phyloP scores from a whole-genome alignment of 2,113 vertebrate species.

The Tyto alba region DNA sequence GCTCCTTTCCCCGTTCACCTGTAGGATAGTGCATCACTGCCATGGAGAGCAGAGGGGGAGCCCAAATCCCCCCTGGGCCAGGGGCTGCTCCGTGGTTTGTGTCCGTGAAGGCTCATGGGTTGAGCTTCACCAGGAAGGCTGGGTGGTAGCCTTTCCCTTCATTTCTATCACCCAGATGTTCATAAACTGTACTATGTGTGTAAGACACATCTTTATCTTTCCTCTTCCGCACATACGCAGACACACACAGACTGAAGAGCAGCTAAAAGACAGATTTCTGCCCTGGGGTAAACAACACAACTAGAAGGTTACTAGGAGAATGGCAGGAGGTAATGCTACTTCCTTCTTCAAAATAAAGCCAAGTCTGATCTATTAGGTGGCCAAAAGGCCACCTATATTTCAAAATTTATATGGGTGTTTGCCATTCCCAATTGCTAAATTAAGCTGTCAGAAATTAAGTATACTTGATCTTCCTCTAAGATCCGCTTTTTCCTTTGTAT shows the following conservation, averaged over 20 bases:
- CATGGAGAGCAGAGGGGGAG: background rate
- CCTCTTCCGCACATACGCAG: background rate
- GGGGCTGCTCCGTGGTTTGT: background rate
- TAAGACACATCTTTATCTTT: background rate
- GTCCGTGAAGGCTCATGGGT: background rate
- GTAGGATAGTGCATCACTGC: accelerated
- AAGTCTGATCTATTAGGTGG: background rate
- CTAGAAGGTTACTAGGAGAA: background rate
- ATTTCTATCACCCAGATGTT: background rate
- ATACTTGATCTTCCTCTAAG: background rate
- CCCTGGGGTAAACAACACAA: background rate
- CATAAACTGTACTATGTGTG: background rate
- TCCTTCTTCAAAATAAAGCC: background rate
- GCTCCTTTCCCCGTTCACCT: background rate
- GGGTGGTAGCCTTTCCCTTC: background rate
- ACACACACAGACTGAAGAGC: accelerated
- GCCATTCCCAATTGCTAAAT: background rate
- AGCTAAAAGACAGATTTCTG: background rate
- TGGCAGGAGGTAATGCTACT: background rate
- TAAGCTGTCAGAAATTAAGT: background rate
- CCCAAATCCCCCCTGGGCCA: background rate
- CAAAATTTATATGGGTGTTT: background rate
- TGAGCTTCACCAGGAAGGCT: background rate
- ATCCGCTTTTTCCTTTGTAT: background rate
- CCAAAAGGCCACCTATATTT: background rate